Percentiles rank a stretch among this genome's conserved stretches.
These are phyloP conservation scores for Hanleya hanleyi DNA, from an alignment of 2,888 invertebrate genomes.

Conservation along the genomic window DNA sequence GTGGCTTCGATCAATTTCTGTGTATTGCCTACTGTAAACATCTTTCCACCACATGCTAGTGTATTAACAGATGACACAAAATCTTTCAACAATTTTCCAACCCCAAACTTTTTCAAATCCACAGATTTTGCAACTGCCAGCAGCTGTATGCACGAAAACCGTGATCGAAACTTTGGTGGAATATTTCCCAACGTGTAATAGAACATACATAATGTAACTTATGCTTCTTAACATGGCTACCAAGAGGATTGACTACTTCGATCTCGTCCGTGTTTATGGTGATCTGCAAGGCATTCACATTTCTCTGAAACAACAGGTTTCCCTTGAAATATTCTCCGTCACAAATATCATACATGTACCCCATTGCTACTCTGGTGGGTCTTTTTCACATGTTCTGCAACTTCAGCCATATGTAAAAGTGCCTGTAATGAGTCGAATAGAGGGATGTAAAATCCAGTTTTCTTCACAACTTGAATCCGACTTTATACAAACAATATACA, in stretches of 20 bases:
- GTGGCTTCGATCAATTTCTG: background rate
- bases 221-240: background rate
- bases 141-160: constrained; percentile 8
- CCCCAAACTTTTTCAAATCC: background rate
- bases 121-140: constrained; percentile 6
- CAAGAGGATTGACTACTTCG: constrained; percentile 15
- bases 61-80: background rate
- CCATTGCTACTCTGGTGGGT: background rate
- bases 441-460: background rate
- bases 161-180: constrained; percentile 10
- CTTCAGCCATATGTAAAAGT: background rate
- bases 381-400: background rate
- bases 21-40: background rate
- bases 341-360: constrained; percentile 3
- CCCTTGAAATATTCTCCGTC: constrained; percentile 14
- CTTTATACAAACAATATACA: too few relatives aligned
- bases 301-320: background rate
- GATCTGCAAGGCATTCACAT: constrained; percentile 7
- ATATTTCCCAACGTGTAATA: constrained; percentile 15
- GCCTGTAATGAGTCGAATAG: background rate
- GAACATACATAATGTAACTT: too few relatives aligned
- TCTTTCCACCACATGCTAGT: background rate
- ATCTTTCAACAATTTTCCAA: background rate
- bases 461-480: background rate
- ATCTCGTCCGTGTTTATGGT: constrained; percentile 13